Base-by-base conservation (phyloP, 64 coral and sea anemone species). In the Pachyseris speciosa region DNA sequence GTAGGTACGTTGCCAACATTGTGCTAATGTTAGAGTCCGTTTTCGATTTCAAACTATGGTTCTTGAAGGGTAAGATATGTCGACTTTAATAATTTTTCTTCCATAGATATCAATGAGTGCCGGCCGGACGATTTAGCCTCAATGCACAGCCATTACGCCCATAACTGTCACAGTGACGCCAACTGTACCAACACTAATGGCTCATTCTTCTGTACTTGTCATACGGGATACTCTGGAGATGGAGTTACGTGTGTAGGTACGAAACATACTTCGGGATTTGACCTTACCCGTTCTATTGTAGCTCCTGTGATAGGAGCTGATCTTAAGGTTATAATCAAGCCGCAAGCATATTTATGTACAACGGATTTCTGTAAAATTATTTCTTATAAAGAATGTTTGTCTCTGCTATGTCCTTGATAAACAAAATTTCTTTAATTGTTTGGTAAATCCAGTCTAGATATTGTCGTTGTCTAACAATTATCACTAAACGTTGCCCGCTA, bases 121-220 rank as follows among this genome's bases (percentile, higher is more conserved):
- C 24, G 16, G n/a, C 59, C 48, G 2, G 65, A 45, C 17, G 66
- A 66, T 67, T 72, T 91, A 22, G 87, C 87, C 32, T 26, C 33
- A 60, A 30, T 53, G 2, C 87, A 95, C 52, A 68, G 37, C 24
- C 81, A 90, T 50, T 86, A 92, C 34, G 30, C 41, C 3, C 79
- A 91, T 50, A 84, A 95, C 84, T 95, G 94, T 32, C 94, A 95
- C 50, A 36, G 9, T 22, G 83, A 95, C 20, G 94, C 94, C 19
- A 95, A 95, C 28, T 95, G 93, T 36, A 86, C 87, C 44, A 95
- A 95, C 80, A 95, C 88, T 12, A 80, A 91, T 13, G 93, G 93
- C 1, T 91, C 93, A 10, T 95, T 95, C 72, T 91, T 44, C 61
- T 95, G 93, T 33, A 91, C 93, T 11, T 95, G 93, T 69, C 87